Conservation (phyloP, 2,888 invertebrate genomes). For the Pristionchus entomophagus region DNA sequence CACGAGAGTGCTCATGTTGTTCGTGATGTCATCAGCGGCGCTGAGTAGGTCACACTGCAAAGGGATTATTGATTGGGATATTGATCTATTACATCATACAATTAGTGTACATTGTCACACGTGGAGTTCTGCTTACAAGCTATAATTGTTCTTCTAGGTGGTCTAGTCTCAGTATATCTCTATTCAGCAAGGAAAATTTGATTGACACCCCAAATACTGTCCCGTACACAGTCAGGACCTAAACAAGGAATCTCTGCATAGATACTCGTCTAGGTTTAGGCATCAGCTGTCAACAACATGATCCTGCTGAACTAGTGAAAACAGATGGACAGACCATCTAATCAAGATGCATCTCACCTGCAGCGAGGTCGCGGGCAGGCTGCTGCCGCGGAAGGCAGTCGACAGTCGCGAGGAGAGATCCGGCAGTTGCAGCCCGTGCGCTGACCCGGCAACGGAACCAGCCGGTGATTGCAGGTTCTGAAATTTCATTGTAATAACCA, state of each 20-base stretch:
- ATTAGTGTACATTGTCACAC: too few relatives aligned
- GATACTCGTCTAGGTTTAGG: too few relatives aligned
- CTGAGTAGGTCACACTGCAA: constrained; percentile 86
- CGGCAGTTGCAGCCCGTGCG: constrained; percentile 53
- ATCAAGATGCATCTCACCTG: constrained; percentile 48
- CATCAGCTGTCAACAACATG: too few relatives aligned
- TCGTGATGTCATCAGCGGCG: constrained; percentile 96
- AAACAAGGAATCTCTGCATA: too few relatives aligned
- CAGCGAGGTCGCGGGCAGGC: constrained; percentile 60
- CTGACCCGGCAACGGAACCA: background rate
- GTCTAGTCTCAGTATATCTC: too few relatives aligned
- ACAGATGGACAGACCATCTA: background rate
- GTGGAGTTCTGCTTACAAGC: too few relatives aligned
- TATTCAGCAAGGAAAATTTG: too few relatives aligned
- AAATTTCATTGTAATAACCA: background rate
- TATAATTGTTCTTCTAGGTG: too few relatives aligned
- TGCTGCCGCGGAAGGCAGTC: constrained; percentile 67
- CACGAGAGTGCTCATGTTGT: constrained; percentile 87
- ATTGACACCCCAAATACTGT: constrained; percentile 37
- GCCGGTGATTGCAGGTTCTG: background rate
- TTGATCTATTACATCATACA: too few relatives aligned
- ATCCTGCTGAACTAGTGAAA: background rate
- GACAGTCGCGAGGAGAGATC: constrained; percentile 65
- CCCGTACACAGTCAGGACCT: too few relatives aligned
- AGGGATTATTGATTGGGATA: background rate